phyloP scores from a whole-genome alignment of 2,888 invertebrate species.

The Xanthia icteritia region DNA sequence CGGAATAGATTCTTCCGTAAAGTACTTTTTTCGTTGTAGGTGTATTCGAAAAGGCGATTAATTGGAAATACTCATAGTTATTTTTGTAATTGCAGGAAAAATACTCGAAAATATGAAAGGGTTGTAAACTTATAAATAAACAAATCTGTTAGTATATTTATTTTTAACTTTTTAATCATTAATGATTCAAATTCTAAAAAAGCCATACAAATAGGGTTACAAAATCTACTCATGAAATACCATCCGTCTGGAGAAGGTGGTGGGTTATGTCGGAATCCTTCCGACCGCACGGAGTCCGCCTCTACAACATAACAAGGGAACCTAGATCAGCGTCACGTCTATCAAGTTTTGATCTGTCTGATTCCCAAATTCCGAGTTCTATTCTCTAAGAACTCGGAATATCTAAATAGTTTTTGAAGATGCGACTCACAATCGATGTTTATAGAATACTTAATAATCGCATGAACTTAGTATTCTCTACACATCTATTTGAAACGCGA shows the following conservation, averaged over 20 bases:
- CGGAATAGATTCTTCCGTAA: background rate
- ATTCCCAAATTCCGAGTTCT: background rate
- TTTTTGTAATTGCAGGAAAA: too few species aligned
- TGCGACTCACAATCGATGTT: background rate
- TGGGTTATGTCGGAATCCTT: background rate
- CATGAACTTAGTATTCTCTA: too few species aligned
- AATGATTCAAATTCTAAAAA: too few species aligned
- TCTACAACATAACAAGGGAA: slow-evolving; percentile 24
- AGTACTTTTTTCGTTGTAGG: too few species aligned
- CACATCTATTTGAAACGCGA: background rate
- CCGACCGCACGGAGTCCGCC: slow-evolving; percentile 30
- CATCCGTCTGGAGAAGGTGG: slow-evolving; percentile 1
- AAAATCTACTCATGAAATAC: background rate
- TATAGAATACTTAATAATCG: background rate
- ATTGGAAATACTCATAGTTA: too few species aligned
- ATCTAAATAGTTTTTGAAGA: background rate
- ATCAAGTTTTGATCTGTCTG: slow-evolving; percentile 1
- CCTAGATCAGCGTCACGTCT: slow-evolving; percentile 28
- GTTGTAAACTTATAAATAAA: background rate
- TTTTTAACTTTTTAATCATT: too few species aligned
- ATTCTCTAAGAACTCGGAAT: too few species aligned
- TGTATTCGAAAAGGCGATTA: too few species aligned
- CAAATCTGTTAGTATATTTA: background rate
- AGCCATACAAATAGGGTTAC: background rate
- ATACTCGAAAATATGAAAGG: background rate